These are phyloP conservation scores for Macroglossus sobrinus DNA, from an alignment of 2,113 vertebrate species.

Conservation along the genomic window DNA sequence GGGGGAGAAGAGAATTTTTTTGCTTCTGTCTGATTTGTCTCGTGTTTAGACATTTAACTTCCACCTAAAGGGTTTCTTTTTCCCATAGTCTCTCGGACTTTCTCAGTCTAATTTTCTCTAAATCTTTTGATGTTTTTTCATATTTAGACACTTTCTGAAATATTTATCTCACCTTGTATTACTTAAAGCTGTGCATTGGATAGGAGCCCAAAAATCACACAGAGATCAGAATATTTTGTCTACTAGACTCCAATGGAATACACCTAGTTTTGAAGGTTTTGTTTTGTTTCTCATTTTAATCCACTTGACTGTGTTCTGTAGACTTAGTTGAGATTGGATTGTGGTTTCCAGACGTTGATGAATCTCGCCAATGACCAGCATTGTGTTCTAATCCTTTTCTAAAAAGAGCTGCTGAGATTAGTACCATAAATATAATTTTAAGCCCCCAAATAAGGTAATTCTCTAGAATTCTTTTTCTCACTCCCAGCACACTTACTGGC, in stretches of 20 bases:
- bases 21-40: background rate
- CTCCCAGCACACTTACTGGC: background rate
- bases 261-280: background rate
- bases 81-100: background rate
- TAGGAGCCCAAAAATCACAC: background rate
- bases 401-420: background rate
- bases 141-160: background rate
- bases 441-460: background rate
- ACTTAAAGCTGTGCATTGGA: background rate
- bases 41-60: conserved; percentile 42
- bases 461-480: background rate
- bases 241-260: background rate
- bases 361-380: background rate
- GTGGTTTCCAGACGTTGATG: background rate
- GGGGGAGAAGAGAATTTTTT: conserved; percentile 1
- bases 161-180: background rate
- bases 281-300: conserved; percentile 18
- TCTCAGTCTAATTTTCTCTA: background rate
- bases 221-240: background rate
- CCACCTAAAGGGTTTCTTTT: background rate
- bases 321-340: background rate
- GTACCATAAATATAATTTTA: conserved; percentile 9
- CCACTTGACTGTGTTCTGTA: background rate
- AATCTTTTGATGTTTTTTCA: background rate
- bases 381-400: background rate